Base-by-base conservation (phyloP, 2,113 vertebrate species). In the Chaenogobius annularis region DNA sequence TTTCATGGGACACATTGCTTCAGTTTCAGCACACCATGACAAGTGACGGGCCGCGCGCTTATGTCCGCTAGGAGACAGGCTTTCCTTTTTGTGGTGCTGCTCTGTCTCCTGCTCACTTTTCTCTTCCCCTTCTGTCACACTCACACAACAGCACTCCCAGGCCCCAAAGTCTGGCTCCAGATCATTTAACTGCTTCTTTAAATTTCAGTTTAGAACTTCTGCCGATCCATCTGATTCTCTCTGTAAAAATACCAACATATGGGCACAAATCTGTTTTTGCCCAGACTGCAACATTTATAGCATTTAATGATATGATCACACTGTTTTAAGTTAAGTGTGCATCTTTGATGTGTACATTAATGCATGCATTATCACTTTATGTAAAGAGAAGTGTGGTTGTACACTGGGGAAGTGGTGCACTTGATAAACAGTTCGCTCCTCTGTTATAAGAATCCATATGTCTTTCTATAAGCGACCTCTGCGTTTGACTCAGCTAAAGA, bases 1-100 rank as follows among this genome's bases (percentile, higher is more conserved):
- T 88, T 91, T 87, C 75, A 91, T 90, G 72, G 71, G 71, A 69
- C 56, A 70, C 55, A 87, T 87, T 85, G 83, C 88, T 85, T 92
- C 84, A 75, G 83, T 91, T 89, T 87, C 85, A 78, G 61, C 23
- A 63, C 26, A 73, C 69, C 61, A 20, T 77, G 85, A 77, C 70
- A 74, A 66, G 78, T 82, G 81, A 87, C 87, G 78, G 72, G 73
- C 52, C 61, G 35, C 46, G 65, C n/a, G 46, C 50, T 23, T 0
- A 23, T 52, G 31, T 79, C 84, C 72, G 35, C 79, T 59, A 71
- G 82, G 81, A 87, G 79, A 82, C 76, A 37, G 75, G 56, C 69
- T 82, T 71, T 83, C 68, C 69, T 73, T 72, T 79, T 73, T 44
- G 73, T 75, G 69, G 19, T 2, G 17, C n/a, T 20, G 50, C 19